Evolutionary conservation across 2,113 vertebrate genomes (phyloP).

Genomic region (Pomatostomus ruficeps): DNA sequence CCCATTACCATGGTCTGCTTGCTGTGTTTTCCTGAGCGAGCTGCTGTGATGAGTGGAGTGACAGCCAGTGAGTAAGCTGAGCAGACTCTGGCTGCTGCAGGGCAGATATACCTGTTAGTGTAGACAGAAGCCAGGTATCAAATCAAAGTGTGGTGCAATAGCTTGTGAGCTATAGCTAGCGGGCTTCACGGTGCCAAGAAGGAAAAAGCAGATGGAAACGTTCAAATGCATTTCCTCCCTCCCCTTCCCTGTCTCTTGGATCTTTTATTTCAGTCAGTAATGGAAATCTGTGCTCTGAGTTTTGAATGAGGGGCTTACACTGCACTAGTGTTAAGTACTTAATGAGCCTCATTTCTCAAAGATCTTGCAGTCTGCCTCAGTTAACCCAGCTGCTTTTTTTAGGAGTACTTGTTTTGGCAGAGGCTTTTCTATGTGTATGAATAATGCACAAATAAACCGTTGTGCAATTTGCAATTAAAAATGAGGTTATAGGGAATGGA

Average conservation of each 20-base stretch:
- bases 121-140: background rate
- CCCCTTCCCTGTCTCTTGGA: background rate
- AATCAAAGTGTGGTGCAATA: background rate
- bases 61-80: background rate
- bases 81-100: background rate
- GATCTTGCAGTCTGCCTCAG: constrained; percentile 35
- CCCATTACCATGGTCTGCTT: rapidly evolving
- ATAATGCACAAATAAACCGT: constrained; percentile 37
- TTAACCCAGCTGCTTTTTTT: constrained; percentile 57
- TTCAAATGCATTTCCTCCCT: constrained; percentile 25
- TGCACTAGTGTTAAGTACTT: constrained; percentile 11
- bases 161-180: background rate
- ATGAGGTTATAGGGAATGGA: background rate
- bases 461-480: constrained; percentile 45
- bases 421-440: background rate
- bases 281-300: constrained; percentile 20
- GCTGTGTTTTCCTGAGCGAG: background rate
- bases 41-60: background rate
- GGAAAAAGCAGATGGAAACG: constrained; percentile 23
- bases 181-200: background rate
- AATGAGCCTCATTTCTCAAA: constrained; percentile 42
- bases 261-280: constrained; percentile 25
- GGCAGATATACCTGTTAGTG: background rate
- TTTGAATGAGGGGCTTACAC: constrained; percentile 34
- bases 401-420: constrained; percentile 44